These are phyloP conservation scores for Carapus acus DNA, from an alignment of 2,797 vertebrate species.

Conservation along the genomic window DNA sequence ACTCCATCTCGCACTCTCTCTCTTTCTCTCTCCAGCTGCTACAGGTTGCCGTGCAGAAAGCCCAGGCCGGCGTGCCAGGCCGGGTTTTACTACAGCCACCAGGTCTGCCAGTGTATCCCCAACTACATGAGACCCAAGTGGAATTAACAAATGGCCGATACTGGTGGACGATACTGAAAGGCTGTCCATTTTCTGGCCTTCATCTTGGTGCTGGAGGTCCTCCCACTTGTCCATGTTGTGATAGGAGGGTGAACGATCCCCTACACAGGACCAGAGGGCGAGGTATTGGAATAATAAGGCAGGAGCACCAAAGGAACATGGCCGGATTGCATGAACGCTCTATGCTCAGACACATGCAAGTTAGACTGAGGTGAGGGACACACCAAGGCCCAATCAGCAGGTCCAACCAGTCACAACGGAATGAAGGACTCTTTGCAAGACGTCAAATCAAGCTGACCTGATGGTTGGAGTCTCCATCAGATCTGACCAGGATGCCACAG, in stretches of 20 bases:
- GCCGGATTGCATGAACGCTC: slow-evolving; percentile 8
- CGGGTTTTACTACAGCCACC: slow-evolving; percentile 67
- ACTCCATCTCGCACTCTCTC: background rate
- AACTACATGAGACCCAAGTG: slow-evolving; percentile 66
- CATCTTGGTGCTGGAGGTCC: background rate
- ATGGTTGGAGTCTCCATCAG: background rate
- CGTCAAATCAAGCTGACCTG: background rate
- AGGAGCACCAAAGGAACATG: slow-evolving; percentile 5
- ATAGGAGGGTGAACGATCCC: background rate
- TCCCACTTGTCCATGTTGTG: slow-evolving; percentile 6
- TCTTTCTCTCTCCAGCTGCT: slow-evolving; percentile 58
- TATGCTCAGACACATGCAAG: slow-evolving; percentile 7
- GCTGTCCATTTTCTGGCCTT: slow-evolving; percentile 1
- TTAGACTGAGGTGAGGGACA: slow-evolving; percentile 7
- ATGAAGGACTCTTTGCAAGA: slow-evolving; percentile 3
- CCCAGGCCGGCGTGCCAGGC: slow-evolving; percentile 52
- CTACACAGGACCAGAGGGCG: background rate
- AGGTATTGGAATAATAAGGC: no score
- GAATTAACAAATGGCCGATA: slow-evolving; percentile 47
- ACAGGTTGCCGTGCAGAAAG: slow-evolving; percentile 70
- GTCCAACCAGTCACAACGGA: slow-evolving; percentile 4
- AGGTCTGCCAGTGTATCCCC: slow-evolving; percentile 73
- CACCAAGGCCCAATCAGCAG: slow-evolving; percentile 5
- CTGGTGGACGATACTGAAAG: background rate
- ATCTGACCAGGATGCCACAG: background rate